Percentiles rank a stretch among this genome's conserved stretches.
Conservation (phyloP, 2,797 vertebrate species). For the Phataginus tetradactyla region DNA sequence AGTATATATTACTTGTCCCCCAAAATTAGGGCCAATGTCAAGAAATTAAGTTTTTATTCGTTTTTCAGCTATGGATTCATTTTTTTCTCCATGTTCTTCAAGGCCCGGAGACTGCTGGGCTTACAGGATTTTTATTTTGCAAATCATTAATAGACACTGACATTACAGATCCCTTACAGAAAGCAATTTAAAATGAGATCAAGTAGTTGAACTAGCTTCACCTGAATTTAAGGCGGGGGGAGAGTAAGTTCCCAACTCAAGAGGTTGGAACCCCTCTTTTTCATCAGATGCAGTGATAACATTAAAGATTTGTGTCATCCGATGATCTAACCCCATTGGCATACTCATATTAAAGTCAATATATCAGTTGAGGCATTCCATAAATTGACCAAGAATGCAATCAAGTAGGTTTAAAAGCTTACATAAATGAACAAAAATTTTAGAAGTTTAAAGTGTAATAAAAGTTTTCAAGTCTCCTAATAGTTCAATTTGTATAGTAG, state of each 20-base stretch:
- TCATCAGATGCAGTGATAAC: not conserved
- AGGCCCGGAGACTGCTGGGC: not conserved
- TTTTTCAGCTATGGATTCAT: not conserved
- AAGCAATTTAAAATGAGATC: not conserved
- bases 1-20: not conserved
- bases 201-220: not conserved
- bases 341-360: not conserved
- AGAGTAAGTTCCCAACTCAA: not conserved
- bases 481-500: not conserved
- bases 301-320: not conserved
- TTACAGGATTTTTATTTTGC: not conserved
- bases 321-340: not conserved
- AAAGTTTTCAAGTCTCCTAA: not conserved
- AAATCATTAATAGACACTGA: not conserved
- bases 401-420: not conserved
- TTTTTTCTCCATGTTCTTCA: conserved; percentile 2
- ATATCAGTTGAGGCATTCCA: not conserved
- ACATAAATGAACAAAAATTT: not conserved
- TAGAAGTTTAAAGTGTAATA: conserved; percentile 8
- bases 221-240: not conserved
- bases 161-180: not conserved
- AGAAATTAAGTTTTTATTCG: conserved; percentile 34
- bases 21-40: not conserved
- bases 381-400: not conserved
- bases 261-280: not conserved